Evolutionary conservation across 2,888 invertebrate genomes (phyloP), one percentile per base, ranked within the genome.

Genomic region (Eupithecia exiguata): DNA sequence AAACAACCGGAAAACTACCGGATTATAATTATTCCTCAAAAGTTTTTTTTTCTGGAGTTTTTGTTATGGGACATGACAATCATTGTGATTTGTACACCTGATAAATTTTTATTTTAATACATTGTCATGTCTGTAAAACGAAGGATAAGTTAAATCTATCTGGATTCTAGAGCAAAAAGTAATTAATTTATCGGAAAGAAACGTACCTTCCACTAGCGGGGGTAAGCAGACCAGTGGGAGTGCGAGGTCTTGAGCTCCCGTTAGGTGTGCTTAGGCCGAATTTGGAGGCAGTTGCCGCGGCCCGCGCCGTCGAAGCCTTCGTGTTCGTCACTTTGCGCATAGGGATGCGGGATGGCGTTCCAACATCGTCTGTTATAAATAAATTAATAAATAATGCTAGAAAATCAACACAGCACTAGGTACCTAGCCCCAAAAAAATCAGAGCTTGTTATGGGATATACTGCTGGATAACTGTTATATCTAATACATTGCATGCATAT

Each of bases 291-390:
- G 93, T 92, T 46, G 95, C 95, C 46, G 96, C 96, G 79, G 95
- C 95, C 78, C 96, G 88, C 76, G 95, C 94, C 78, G 94, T 86
- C 84, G 95, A 87, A 84, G 96, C 84, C 83, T 91, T 82, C 87
- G 96, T 88, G 74, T 96, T 96, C 38, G 96, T 95, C 68, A 96
- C 95, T 89, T 97, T 96, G 76, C 97, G 95, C 93, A 96, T 95
- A 77, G 98, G 98, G 89, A 98, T 98, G 87, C 98, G 96, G 80
- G 97, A 97, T 77, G 97, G 97, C 65, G 97, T 97, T 68, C 86
- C 86, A 67, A 96, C 96, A 84, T 97, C 97, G 89, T 97, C 97
- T 97, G 80, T 36, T 62, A 66, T 21, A 65, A 40, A 18, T 30
- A 35, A 30, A 2, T 7, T 40, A 3, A 40, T 40, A 16, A 16